Evolutionary conservation across 1,140 invertebrate genomes (phyloP).

Genomic region (Archivesica marissinica): DNA sequence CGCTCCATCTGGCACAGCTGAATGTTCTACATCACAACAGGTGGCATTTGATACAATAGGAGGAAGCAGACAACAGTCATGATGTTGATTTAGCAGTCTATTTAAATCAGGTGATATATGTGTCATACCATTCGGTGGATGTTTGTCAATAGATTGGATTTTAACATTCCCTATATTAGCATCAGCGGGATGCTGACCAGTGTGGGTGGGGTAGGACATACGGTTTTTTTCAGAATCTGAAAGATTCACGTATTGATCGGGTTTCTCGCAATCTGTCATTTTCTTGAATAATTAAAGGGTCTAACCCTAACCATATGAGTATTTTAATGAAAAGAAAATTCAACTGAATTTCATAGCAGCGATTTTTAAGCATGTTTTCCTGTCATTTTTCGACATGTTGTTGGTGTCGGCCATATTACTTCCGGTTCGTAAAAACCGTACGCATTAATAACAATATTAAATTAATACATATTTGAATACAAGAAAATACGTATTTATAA

Average conservation of each 20-base stretch:
- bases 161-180: not conserved
- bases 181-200: not conserved
- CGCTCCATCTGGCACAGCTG: not conserved
- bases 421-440: conserved; percentile 60
- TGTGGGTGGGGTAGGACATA: conserved; percentile 50
- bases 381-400: conserved; percentile 53
- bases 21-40: not conserved
- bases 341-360: not conserved
- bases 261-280: conserved; percentile 7
- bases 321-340: not conserved
- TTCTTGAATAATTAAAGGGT: not conserved
- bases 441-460: no score
- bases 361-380: not conserved
- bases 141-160: not conserved
- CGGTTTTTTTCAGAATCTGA: conserved; percentile 16
- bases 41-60: not conserved
- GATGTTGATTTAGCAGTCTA: conserved; percentile 9
- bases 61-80: not conserved
- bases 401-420: conserved; percentile 70
- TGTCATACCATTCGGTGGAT: conserved; percentile 34
- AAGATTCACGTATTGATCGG: not conserved
- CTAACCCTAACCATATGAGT: not conserved
- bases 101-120: conserved; percentile 32
- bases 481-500: no score
- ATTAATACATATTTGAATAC: no score